A percentile compares a stretch with the other conserved stretches of the same genome.
Conservation (phyloP, 2,113 vertebrate species). For the Steatornis caripensis region DNA sequence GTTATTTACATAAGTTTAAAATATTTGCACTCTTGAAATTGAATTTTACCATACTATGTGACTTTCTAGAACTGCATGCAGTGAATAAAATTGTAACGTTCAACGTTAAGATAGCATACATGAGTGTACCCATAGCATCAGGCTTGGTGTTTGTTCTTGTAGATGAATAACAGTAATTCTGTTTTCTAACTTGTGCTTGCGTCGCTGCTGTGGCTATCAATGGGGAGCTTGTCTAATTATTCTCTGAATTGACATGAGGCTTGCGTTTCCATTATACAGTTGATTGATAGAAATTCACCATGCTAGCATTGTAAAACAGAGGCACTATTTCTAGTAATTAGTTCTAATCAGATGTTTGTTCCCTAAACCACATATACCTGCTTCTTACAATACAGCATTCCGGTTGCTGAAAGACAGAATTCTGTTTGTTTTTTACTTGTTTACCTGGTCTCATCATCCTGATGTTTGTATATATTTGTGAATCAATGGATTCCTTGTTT, state of each 20-base stretch:
- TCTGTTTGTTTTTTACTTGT: neutral
- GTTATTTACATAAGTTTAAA: neutral
- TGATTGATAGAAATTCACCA: neutral
- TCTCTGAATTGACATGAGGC: neutral
- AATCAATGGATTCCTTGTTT: neutral
- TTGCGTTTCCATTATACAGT: neutral
- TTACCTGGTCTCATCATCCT: neutral
- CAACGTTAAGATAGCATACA: neutral
- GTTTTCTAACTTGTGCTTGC: neutral
- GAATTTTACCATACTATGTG: neutral
- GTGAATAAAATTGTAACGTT: neutral
- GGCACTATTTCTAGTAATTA: neutral
- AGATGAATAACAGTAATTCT: neutral
- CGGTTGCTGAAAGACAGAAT: neutral
- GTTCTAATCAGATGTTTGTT: neutral
- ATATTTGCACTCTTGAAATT: neutral
- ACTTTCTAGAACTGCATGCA: neutral
- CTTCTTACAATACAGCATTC: neutral
- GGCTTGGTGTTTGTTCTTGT: neutral
- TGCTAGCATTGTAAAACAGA: neutral
- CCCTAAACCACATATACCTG: neutral
- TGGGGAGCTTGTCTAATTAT: slow-evolving; percentile 1
- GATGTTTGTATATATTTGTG: neutral
- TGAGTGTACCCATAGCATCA: neutral
- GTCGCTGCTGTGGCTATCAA: neutral